Evolutionary conservation across 1,140 invertebrate genomes (phyloP).

Genomic region (Ceratina calcarata): DNA sequence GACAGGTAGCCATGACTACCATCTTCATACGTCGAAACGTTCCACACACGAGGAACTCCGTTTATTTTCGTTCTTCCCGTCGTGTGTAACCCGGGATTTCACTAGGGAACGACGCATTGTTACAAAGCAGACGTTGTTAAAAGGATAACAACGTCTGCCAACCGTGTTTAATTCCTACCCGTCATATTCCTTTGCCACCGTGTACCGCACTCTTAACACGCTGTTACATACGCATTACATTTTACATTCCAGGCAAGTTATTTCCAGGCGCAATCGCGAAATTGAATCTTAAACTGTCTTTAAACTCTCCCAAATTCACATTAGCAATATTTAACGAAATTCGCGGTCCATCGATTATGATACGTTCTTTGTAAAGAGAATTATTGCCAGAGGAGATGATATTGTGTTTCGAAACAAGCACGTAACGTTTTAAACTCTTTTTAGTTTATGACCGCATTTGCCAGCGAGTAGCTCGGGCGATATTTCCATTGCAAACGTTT

Average conservation of each 20-base stretch:
- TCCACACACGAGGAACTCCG: not conserved
- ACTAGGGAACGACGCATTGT: constrained; percentile 21
- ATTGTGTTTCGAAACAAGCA: not conserved
- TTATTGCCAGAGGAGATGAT: no score
- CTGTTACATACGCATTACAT: not conserved
- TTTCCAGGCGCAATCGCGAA: no score
- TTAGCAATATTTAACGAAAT: no score
- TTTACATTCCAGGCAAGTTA: no score
- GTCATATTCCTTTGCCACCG: no score
- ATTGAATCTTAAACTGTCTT: no score
- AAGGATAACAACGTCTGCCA: not conserved
- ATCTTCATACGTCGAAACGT: constrained; percentile 11
- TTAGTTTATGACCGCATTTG: not conserved
- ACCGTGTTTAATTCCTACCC: constrained; percentile 10
- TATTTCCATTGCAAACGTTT: constrained; percentile 36
- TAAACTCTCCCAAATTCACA: no score
- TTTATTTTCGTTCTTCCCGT: constrained; percentile 23
- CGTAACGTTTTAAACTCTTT: constrained; percentile 4
- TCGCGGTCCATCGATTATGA: no score
- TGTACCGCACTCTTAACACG: not conserved
- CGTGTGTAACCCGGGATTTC: constrained; percentile 30
- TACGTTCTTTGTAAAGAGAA: no score
- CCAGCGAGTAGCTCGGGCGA: not conserved
- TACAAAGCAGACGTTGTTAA: constrained; percentile 20
- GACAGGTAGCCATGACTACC: constrained; percentile 42